phyloP scores from a whole-genome alignment of 2,888 invertebrate species.

The Papilio demoleus region DNA sequence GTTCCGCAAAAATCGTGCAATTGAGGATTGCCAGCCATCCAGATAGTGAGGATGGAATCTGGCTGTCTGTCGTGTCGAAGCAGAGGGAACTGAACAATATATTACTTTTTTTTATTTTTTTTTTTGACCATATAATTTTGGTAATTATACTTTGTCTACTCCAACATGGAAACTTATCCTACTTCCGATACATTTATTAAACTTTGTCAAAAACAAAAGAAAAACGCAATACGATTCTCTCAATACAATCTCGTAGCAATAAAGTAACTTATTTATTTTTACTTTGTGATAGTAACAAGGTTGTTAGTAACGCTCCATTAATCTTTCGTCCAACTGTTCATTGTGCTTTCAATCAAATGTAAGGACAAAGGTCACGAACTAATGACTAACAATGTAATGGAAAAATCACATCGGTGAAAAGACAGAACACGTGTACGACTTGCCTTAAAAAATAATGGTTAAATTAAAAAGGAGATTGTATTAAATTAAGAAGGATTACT shows the following conservation, averaged over 20 bases:
- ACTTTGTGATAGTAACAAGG: conserved; percentile 5
- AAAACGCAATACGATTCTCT: no score
- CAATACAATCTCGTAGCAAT: not conserved
- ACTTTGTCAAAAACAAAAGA: not conserved
- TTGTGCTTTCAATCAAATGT: conserved; percentile 13
- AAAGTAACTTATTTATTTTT: conserved; percentile 8
- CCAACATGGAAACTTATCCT: no score
- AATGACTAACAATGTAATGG: not conserved
- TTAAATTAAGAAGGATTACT: not conserved
- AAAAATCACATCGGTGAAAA: conserved; percentile 9
- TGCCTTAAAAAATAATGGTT: not conserved
- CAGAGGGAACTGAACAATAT: no score
- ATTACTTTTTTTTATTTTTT: no score
- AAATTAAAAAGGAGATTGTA: not conserved
- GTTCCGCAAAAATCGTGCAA: no score
- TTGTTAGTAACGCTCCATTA: conserved; percentile 13
- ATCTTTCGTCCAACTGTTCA: conserved; percentile 18
- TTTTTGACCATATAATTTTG: no score
- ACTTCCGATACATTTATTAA: no score
- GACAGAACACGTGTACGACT: not conserved
- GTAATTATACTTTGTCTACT: no score
- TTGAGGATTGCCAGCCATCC: no score
- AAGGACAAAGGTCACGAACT: conserved; percentile 8
- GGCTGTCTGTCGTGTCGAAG: no score
- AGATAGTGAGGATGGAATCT: no score